Percentiles rank a stretch among this genome's conserved stretches.
Conservation (phyloP, 2,888 invertebrate genomes). For the Philereme transversata region DNA sequence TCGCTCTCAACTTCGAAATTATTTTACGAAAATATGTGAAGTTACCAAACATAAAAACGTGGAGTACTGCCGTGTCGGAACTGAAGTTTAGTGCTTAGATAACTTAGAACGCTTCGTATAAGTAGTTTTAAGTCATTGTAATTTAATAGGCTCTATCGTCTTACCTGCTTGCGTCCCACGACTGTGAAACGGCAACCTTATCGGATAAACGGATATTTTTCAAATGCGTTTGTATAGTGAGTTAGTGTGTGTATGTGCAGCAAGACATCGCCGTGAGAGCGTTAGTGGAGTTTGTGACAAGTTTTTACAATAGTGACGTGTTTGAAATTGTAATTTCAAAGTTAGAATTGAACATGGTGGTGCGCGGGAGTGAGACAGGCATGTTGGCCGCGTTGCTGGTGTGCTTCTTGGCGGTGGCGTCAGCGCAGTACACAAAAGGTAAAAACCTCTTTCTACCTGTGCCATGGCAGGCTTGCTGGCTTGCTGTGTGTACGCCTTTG, state of each 20-base stretch:
- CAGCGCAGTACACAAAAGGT: slow-evolving; percentile 79
- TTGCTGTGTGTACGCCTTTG: slow-evolving; percentile 57
- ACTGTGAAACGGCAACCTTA: slow-evolving; percentile 76
- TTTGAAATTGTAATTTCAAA: slow-evolving; percentile 62
- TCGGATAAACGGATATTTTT: slow-evolving; percentile 83
- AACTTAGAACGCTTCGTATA: slow-evolving; percentile 57
- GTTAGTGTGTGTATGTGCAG: slow-evolving; percentile 80
- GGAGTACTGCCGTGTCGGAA: slow-evolving; percentile 62
- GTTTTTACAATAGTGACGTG: slow-evolving; percentile 76
- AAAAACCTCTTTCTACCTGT: slow-evolving; percentile 72
- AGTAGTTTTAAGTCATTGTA: slow-evolving; percentile 79
- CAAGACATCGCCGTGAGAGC: slow-evolving; percentile 67
- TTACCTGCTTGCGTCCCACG: slow-evolving; percentile 82
- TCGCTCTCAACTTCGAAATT: slow-evolving; percentile 76
- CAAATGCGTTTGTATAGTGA: slow-evolving; percentile 80
- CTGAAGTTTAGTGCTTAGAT: slow-evolving; percentile 62
- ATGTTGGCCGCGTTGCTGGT: slow-evolving; percentile 66
- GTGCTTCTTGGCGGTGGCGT: slow-evolving; percentile 70
- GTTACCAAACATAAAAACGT: slow-evolving; percentile 69
- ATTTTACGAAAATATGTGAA: slow-evolving; percentile 81
- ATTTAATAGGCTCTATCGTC: slow-evolving; percentile 79
- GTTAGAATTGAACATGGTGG: slow-evolving; percentile 66
- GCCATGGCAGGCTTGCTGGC: slow-evolving; percentile 44
- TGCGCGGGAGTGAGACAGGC: slow-evolving; percentile 70
- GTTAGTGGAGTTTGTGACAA: slow-evolving; percentile 69